These are phyloP conservation scores for Ophion costatus DNA, from an alignment of 2,888 invertebrate species.

Conservation along the genomic window DNA sequence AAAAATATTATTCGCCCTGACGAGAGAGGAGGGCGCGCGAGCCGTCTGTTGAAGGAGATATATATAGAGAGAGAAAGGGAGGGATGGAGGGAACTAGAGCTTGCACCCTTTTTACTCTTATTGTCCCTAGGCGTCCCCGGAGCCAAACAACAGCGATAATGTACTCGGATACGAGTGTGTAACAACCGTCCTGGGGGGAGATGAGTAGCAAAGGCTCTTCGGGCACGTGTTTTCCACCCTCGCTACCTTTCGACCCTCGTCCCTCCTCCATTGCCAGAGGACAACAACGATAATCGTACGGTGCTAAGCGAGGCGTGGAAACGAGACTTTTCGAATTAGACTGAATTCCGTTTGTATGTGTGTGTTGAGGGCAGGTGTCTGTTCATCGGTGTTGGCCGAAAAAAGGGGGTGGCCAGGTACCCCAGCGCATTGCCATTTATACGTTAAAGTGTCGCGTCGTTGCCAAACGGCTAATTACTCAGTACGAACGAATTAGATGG, in stretches of 20 bases:
- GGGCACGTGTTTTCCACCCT: slow-evolving; percentile 42
- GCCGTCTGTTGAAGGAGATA: slow-evolving; percentile 28
- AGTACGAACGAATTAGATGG: slow-evolving; percentile 48
- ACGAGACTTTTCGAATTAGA: slow-evolving; percentile 65
- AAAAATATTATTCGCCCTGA: slow-evolving; percentile 70
- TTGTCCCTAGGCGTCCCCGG: slow-evolving; percentile 18
- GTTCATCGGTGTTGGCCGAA: background rate
- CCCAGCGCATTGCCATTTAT: slow-evolving; percentile 23
- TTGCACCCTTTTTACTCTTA: slow-evolving; percentile 50
- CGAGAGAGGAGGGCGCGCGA: slow-evolving; percentile 60
- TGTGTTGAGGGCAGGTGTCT: background rate
- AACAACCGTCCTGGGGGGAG: slow-evolving; percentile 52
- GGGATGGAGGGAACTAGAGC: slow-evolving; percentile 23
- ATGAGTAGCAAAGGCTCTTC: slow-evolving; percentile 23
- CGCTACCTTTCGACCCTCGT: background rate
- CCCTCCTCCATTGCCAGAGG: slow-evolving; percentile 33
- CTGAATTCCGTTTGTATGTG: slow-evolving; percentile 25
- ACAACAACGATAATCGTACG: slow-evolving; percentile 65
- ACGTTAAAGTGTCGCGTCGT: slow-evolving; percentile 47
- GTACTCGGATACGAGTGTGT: slow-evolving; percentile 54
- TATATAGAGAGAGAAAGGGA: background rate
- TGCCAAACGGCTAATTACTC: slow-evolving; percentile 62
- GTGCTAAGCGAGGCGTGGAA: slow-evolving; percentile 61
- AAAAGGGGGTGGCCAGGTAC: background rate
- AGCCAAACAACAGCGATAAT: slow-evolving; percentile 66